These are phyloP conservation scores for Chromoteleia sp. DNA, from an alignment of 2,888 invertebrate genomes.

Conservation along the genomic window DNA sequence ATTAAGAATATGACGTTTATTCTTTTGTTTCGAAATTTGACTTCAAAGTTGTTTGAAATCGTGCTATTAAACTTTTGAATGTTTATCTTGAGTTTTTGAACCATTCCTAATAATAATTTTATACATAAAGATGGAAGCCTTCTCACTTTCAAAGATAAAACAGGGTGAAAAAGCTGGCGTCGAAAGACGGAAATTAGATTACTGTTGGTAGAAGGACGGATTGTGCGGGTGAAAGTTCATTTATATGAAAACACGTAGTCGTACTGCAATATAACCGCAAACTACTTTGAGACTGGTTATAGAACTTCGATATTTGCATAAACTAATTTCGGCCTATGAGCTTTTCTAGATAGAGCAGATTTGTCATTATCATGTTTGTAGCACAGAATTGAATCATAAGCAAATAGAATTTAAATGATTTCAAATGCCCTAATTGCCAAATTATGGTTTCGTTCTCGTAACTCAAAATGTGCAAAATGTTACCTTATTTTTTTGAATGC, in stretches of 20 bases:
- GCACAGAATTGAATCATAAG: constrained; percentile 33
- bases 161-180: constrained; percentile 35
- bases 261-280: constrained; percentile 58
- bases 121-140: constrained; percentile 20
- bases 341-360: constrained; percentile 51
- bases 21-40: no score
- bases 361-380: constrained; percentile 49
- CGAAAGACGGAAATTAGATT: constrained; percentile 61
- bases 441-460: no score
- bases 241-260: constrained; percentile 65
- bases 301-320: constrained; percentile 67
- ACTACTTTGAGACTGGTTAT: constrained; percentile 67
- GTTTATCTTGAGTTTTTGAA: not conserved
- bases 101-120: constrained; percentile 21
- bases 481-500: no score
- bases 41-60: no score
- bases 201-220: constrained; percentile 53
- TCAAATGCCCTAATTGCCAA: not conserved
- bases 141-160: constrained; percentile 56
- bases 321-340: constrained; percentile 65
- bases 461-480: no score
- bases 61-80: not conserved
- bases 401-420: not conserved
- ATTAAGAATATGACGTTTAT: no score
- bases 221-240: constrained; percentile 65